Base-by-base conservation (phyloP, 2,888 invertebrate genomes). In the Andrena trimmerana region DNA sequence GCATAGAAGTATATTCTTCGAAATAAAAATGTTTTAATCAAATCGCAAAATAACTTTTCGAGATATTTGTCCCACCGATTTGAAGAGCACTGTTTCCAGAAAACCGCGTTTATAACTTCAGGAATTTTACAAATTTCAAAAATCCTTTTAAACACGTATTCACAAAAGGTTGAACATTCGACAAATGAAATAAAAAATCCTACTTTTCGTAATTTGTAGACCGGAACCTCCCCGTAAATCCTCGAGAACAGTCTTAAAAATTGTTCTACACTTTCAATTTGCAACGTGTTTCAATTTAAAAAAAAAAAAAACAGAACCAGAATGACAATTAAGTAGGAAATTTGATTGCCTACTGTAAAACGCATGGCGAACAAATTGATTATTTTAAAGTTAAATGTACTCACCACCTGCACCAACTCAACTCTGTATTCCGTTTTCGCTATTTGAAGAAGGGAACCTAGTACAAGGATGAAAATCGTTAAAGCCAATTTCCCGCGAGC, bases 371-470 rank as follows among this genome's bases (percentile, higher is more conserved):
- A 10, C 52, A 52, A 27, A 24, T 27, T 57, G 4, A 57, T 24
- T 20, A 10, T 1, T 10, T 57, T 0, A 13, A 24, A 24, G 8
- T 27, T 27, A 20, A 57, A 54, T 52, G 7, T 70, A 88, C 89
- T 85, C 33, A 89, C 89, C 72, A 90, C 88, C 29, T 89, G 89
- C 6, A 89, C 78, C 8, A 86, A 65, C 33, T 89, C 81, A 54
- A 89, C 13, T 8, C 16, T 62, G 10, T 68, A 16, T 7, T 85
- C 75, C 1, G 68, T 20, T 63, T 68, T 67, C 60, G 71, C 76
- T 62, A 62, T 13, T 33, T 78, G 71, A 2, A 80, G 48, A 62
- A 71, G 65, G 16, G 72, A 65, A 59, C 65, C 86, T 81, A 80
- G 1, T 13, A 66, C 5, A 27, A 88, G 36, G 31, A 83, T 8